Evolutionary conservation across 2,888 invertebrate genomes (phyloP).

Genomic region (Lithophane semibrunnea): DNA sequence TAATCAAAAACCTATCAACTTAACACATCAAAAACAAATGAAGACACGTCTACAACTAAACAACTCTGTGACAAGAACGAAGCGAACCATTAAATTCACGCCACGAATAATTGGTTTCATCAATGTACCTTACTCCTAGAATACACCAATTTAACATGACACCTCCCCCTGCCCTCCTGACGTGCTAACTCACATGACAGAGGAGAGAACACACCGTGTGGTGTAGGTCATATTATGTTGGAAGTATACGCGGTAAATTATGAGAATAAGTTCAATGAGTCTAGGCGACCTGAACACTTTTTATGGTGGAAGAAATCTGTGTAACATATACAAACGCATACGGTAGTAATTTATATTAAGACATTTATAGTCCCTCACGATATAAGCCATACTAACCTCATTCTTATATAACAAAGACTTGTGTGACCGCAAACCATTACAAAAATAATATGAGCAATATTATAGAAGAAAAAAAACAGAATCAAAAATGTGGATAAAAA

Average conservation of each 20-base stretch:
- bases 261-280: conserved; percentile 78
- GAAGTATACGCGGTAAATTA: conserved; percentile 67
- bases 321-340: conserved; percentile 36
- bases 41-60: conserved; percentile 56
- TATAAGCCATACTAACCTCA: not conserved
- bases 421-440: not conserved
- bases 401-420: not conserved
- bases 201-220: conserved; percentile 37
- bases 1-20: not conserved
- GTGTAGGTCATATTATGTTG: conserved; percentile 65
- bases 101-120: conserved; percentile 85
- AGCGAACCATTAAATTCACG: conserved; percentile 81
- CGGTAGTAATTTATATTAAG: conserved; percentile 34
- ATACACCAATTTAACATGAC: conserved; percentile 66
- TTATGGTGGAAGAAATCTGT: conserved; percentile 74
- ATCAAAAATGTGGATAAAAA: not conserved
- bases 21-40: conserved; percentile 30
- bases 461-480: not conserved
- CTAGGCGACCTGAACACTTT: conserved; percentile 71
- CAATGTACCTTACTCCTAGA: conserved; percentile 73
- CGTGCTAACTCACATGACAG: conserved; percentile 41
- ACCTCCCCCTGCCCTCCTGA: conserved; percentile 50
- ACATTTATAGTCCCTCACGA: conserved; percentile 9
- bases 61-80: conserved; percentile 66
- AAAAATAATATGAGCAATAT: not conserved